These are phyloP conservation scores for Heliconius aoede DNA, from an alignment of 2,888 invertebrate genomes.

Conservation along the genomic window DNA sequence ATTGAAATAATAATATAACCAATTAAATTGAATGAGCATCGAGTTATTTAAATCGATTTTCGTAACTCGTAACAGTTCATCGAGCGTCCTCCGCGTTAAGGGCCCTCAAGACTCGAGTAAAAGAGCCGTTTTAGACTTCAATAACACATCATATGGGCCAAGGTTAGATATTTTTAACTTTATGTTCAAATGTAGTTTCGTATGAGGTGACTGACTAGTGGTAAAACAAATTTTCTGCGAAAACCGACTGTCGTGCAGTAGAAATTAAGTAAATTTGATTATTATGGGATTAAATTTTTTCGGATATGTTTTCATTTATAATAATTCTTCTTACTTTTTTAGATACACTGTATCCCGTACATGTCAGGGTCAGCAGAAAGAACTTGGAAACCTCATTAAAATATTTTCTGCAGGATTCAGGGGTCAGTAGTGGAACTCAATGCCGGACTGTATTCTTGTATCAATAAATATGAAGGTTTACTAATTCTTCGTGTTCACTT, in stretches of 20 bases:
- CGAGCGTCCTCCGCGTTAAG: constrained; percentile 46
- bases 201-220: constrained; percentile 17
- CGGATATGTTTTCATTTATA: no score
- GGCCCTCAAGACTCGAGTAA: constrained; percentile 50
- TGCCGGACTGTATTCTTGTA: no score
- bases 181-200: constrained; percentile 37
- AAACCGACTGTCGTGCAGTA: neutral
- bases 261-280: no score
- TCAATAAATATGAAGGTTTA: no score
- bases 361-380: no score
- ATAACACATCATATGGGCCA: constrained; percentile 54
- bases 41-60: constrained; percentile 48
- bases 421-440: no score
- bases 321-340: no score
- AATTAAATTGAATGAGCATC: constrained; percentile 38
- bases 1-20: constrained; percentile 4
- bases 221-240: neutral
- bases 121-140: constrained; percentile 53
- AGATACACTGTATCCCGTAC: no score
- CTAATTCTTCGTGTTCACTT: no score
- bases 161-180: constrained; percentile 53
- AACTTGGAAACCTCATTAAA: no score
- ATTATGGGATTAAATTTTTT: no score
- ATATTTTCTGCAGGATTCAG: no score
- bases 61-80: constrained; percentile 49